Evolutionary conservation across 1,140 invertebrate genomes (phyloP).

Genomic region (Drosophila dunni): DNA sequence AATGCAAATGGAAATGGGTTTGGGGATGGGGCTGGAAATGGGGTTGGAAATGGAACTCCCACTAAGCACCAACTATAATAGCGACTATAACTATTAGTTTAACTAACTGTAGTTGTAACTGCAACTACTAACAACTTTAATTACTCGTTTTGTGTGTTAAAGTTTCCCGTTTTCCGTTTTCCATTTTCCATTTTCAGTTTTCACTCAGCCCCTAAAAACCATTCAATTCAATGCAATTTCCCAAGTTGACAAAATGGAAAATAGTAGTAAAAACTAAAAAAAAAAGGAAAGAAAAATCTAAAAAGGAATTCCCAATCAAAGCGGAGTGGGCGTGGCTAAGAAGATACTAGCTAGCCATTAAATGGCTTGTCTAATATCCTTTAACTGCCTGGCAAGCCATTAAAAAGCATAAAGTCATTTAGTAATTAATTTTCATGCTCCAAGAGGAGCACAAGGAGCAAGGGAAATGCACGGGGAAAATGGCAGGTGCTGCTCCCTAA

Average conservation of each 20-base stretch:
- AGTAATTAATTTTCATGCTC: constrained; percentile 81
- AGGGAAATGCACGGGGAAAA: neutral
- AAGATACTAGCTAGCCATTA: constrained; percentile 49
- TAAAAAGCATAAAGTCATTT: constrained; percentile 83
- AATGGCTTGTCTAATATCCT: constrained; percentile 83
- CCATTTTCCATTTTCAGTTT: neutral
- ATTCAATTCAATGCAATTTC: constrained; percentile 18
- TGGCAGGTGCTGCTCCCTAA: constrained; percentile 23
- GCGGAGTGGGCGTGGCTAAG: constrained; percentile 44
- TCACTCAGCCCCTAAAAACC: neutral
- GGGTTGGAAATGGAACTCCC: constrained; percentile 6
- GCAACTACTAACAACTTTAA: constrained; percentile 14
- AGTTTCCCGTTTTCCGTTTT: neutral
- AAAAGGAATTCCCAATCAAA: constrained; percentile 38
- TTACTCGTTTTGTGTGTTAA: constrained; percentile 12
- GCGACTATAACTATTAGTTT: constrained; percentile 1
- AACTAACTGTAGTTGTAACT: constrained; percentile 3
- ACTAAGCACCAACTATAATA: constrained; percentile 5
- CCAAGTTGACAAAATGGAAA: constrained; percentile 13
- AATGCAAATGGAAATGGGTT: constrained; percentile 1
- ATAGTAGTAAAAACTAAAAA: neutral
- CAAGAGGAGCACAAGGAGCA: neutral
- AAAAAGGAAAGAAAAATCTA: neutral
- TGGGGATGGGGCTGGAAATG: neutral
- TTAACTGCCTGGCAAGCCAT: constrained; percentile 76